Percentiles rank a stretch among this genome's conserved stretches.
These are phyloP conservation scores for Pteronura brasiliensis DNA, from an alignment of 2,113 vertebrate genomes.

Conservation along the genomic window DNA sequence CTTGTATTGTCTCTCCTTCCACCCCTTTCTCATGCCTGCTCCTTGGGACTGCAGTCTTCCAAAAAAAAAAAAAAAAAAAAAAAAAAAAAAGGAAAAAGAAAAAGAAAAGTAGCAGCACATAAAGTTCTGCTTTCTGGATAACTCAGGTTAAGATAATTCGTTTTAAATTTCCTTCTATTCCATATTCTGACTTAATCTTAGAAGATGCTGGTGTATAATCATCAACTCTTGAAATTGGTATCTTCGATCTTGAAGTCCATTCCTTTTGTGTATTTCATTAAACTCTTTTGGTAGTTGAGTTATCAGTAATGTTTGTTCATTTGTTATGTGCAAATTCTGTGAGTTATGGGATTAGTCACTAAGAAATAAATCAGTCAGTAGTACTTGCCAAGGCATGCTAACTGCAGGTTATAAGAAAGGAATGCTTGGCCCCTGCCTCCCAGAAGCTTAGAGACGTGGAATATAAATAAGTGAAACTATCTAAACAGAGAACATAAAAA, in stretches of 20 bases:
- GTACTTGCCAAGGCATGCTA: background rate
- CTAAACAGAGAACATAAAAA: background rate
- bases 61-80: background rate
- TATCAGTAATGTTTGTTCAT: background rate
- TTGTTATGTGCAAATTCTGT: background rate
- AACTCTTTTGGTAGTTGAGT: background rate
- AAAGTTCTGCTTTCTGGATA: background rate
- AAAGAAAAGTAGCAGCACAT: background rate
- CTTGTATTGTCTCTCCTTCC: background rate
- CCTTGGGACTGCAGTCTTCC: too few relatives aligned
- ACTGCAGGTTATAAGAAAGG: background rate
- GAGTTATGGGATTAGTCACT: background rate
- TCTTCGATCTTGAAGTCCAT: background rate
- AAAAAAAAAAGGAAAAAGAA: background rate
- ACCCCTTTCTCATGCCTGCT: background rate
- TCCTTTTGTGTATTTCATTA: constrained; percentile 1
- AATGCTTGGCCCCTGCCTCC: background rate
- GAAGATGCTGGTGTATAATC: background rate
- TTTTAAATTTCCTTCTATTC: background rate
- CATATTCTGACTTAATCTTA: background rate
- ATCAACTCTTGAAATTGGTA: background rate
- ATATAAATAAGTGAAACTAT: background rate
- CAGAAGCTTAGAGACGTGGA: background rate
- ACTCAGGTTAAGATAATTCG: background rate
- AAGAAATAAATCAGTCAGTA: background rate